Base-by-base conservation (phyloP, 2,113 vertebrate genomes). In the Upupa epops region DNA sequence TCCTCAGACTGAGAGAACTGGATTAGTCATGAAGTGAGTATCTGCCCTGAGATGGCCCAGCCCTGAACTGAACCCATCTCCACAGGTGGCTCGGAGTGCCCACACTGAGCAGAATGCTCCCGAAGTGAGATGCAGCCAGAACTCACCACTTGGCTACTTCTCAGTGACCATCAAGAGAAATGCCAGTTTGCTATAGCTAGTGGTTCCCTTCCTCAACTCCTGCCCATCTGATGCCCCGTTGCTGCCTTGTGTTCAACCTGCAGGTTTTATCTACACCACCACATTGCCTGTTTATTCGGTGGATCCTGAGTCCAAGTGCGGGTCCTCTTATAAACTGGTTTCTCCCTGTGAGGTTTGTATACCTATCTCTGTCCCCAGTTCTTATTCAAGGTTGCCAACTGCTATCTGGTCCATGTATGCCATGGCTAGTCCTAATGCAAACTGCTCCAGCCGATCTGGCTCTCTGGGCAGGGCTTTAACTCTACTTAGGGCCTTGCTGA, bases 401-500 rank as follows among this genome's bases (percentile, higher is more conserved):
- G 77, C 77, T 65, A 49, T 83, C 70, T 87, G 84, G 66, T 36
- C 31, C 21, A 42, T 29, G 29, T 12, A 28, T 0, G 0, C 70
- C 63, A n/a, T 32, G 74, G 22, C 66, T 79, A 78, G 73, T 42
- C 75, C 22, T 42, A 55, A 69, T 0, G 0, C 46, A 4, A 18
- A 46, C 58, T 83, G 59, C 72, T 64, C 34, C 59, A 82, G 82
- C 63, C 10, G 0, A 64, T 17, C 66, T 14, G 64, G 28, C 79
- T 88, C 51, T 74, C 86, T 73, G 42, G 77, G 77, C 83, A 89
- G 83, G 70, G 51, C 60, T 73, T 84, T 82, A 48, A 28, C 20
- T 46, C 70, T 31, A 37, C 51, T 76, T 72, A 21, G 48, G 80
- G 51, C 52, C 59, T 37, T 16, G 28, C 24, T 78, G 34, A 18